Evolutionary conservation across 2,888 invertebrate genomes (phyloP), one percentile per base, ranked within the genome.

Genomic region (Blera fallax): DNA sequence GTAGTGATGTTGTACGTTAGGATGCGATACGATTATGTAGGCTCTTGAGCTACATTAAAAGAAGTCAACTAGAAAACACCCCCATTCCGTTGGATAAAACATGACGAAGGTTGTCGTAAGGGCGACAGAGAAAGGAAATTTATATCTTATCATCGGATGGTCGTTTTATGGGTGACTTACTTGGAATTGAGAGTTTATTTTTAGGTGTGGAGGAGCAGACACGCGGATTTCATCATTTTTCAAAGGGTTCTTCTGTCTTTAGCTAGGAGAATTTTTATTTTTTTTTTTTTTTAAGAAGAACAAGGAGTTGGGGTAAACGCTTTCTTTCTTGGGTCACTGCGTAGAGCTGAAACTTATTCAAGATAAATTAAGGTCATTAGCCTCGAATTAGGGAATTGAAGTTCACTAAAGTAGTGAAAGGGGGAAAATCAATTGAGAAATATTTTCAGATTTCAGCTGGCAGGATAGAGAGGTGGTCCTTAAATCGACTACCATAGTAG

Each of bases 1-100:
- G 24, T 70, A 65, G 45, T 32, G 48, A 67, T 48, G 34, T 45
- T 65, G 58, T 64, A 69, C 56, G 56, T 56, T 70, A 76, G 76
- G n/a, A n/a, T n/a, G n/a, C n/a, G n/a, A n/a, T n/a, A 40, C 69
- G 65, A 80, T 80, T 74, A 79, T 65, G 58, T 85, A 76, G 70
- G 79, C 76, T 67, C 80, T 80, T 65, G 27, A 65, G 52, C 58
- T 48, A 70, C 80, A 76, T 69, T 67, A 65, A 76, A 67, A 14
- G 52, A 69, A 85, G 58, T 85, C 80, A 76, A 85, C 74, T 80
- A 85, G 84, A 85, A 85, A 83, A 69, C 64, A 67, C 62, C 21
- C 29, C 45, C 62, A 37, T 65, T 65, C 60, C 43, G 37, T 52
- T 70, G 70, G 60, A 73, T 67, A 69, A 50, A 74, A 43, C 69